Base-by-base conservation (phyloP, 2,888 invertebrate genomes). In the Odontothrips loti region DNA sequence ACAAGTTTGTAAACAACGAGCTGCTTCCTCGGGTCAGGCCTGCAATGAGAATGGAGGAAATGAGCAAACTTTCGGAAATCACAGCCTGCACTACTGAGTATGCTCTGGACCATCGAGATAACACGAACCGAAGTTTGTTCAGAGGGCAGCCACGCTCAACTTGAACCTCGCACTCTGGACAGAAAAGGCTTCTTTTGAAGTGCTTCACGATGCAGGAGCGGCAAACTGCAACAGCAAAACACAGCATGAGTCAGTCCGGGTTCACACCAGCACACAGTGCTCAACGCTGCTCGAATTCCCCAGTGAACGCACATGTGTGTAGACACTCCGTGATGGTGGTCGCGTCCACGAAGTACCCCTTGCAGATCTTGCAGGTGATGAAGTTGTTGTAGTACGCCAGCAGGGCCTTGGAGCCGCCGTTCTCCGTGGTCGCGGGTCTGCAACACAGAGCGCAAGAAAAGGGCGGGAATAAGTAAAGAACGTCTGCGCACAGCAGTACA, bases 1-100 rank as follows among this genome's bases (percentile, higher is more conserved):
- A 90, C 89, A 82, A 90, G 85, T 86, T 90, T 90, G 86, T 90
- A 90, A 34, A 90, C 90, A 82, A 90, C 87, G 83, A 89, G 88
- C 85, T 90, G 90, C 58, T 75, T 75, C 27, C 68, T 23, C 12
- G 68, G 68, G 68, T 75, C 68, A 10, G 68, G 68, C 68, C 68
- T 75, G 68, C 11, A 27, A 27, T 9, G 8, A 75, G 9, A 27
- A 75, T 27, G 12, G 1, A 75, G 90, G 86, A 4, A 83, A 87
- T 86, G 85, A 58, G n/a, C 20, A 17, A 58, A 58, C 11, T 51
- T 43, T 43, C 34, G 34, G 34, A 58, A 58, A 2, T 15, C 6
- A 58, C 15, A 11, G 15, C 58, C 15, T 20, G n/a, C 4, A 58
- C 34, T 58, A 17, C 15, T 51, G 8, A 58, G 58, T 17, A 11